phyloP scores from a whole-genome alignment of 2,888 invertebrate species.

The Philhelius pedissequus region DNA sequence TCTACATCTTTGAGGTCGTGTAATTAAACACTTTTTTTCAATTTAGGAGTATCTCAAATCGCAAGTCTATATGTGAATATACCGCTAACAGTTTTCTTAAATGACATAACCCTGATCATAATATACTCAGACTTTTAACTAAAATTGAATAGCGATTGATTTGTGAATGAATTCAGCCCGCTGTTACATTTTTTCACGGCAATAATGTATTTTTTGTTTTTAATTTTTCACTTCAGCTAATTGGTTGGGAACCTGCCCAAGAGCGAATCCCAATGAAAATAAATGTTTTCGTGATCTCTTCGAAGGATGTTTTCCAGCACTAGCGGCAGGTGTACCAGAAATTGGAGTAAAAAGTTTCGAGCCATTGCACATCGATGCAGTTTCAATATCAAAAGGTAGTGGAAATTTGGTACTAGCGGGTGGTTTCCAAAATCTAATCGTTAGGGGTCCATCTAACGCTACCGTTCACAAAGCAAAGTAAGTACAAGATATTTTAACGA shows the following conservation, averaged over 20 bases:
- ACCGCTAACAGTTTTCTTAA: too few species aligned
- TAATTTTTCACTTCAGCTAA: conserved; percentile 78
- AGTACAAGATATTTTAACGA: background rate
- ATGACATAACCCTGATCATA: too few species aligned
- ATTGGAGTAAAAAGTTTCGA: conserved; percentile 82
- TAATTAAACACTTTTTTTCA: too few species aligned
- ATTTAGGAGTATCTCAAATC: too few species aligned
- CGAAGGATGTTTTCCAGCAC: conserved; percentile 80
- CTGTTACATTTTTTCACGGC: too few species aligned
- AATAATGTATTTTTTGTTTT: too few species aligned
- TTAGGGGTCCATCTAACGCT: conserved; percentile 82
- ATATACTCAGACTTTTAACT: too few species aligned
- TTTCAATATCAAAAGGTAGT: conserved; percentile 81
- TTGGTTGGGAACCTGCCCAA: conserved; percentile 80
- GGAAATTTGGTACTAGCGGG: conserved; percentile 81
- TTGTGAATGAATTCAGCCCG: too few species aligned
- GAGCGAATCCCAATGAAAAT: conserved; percentile 80
- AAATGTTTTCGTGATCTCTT: conserved; percentile 81
- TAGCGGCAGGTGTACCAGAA: conserved; percentile 82
- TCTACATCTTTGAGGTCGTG: too few species aligned
- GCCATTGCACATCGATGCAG: conserved; percentile 80
- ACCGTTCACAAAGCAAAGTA: conserved; percentile 78
- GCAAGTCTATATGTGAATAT: too few species aligned
- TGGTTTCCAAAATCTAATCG: conserved; percentile 80
- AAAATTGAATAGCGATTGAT: too few species aligned